Evolutionary conservation across 2,797 vertebrate genomes (phyloP), one percentile per base, ranked within the genome.

Genomic region (Typhlichthys subterraneus): DNA sequence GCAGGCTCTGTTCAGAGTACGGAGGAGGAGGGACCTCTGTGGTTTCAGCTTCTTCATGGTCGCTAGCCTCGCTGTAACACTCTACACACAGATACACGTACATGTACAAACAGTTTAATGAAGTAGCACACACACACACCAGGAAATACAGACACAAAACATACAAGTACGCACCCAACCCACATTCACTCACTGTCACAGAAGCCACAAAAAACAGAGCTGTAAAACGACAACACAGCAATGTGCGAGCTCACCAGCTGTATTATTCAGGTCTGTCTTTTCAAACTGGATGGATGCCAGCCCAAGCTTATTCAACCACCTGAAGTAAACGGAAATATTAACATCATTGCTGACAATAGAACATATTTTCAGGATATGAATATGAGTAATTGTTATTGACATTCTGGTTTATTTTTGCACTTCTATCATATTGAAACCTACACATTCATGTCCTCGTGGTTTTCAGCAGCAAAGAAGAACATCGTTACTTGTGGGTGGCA

Each of bases 401-500:
- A 19, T 52, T 12, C 14, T 17, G 42, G 11, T 1, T 19, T n/a
- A 12, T 12, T 47, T 52, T 12, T 47, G 13, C 0, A 29, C 5
- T 63, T 33, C 49, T 10, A 42, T 42, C 2, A 42, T 42, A 42
- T 51, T 8, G 45, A 29, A 79, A 94, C 96, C 96, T 93, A 99
- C 97, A 89, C 45, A 38, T 93, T 98, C 97, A 99, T 98, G 77
- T 98, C 96, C 49, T 95, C 94, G 2, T 87, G 86, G 88, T 87
- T 97, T 85, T 99, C 97, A 51, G 97, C 96, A 1, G 97, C 97
- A 85, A 99, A 99, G 85, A 95, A 99, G 89, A 99, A 98, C 79
- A 95, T 95, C 94, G 96, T 97, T 88, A 96, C 94, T 53, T 96
- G 92, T 48, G 95, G 95, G 81, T 99, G 97, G 76, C 93, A 98